A percentile compares a stretch with the other conserved stretches of the same genome.
Evolutionary conservation across 2,797 vertebrate species (phyloP).

Genomic region (Nannoperca australis): DNA sequence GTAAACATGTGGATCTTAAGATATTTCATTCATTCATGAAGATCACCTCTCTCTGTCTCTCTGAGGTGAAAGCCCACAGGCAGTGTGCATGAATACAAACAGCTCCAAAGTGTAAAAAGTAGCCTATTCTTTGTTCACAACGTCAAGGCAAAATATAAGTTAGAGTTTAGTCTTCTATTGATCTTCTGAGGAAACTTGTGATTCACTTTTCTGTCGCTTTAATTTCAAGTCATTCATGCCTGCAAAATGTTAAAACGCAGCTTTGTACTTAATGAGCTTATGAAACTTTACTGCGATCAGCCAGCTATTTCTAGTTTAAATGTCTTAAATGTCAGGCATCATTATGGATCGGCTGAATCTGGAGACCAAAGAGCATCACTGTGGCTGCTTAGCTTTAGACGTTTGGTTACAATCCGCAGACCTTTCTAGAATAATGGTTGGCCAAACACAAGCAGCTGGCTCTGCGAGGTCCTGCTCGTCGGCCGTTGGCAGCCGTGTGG

Average conservation of each 20-base stretch:
- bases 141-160: conserved; percentile 40
- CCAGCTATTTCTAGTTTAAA: conserved; percentile 31
- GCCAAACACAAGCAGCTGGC: conserved; percentile 19
- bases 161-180: conserved; percentile 47
- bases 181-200: conserved; percentile 34
- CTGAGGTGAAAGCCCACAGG: conserved; percentile 56
- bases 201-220: neutral
- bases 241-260: conserved; percentile 43
- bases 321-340: conserved; percentile 46
- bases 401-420: conserved; percentile 37
- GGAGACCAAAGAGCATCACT: conserved; percentile 35
- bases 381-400: conserved; percentile 38
- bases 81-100: conserved; percentile 62
- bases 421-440: conserved; percentile 31
- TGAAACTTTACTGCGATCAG: conserved; percentile 33
- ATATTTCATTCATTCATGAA: conserved; percentile 74
- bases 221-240: conserved; percentile 26
- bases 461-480: conserved; percentile 47
- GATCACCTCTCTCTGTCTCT: conserved; percentile 59
- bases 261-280: conserved; percentile 45
- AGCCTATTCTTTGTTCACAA: conserved; percentile 32
- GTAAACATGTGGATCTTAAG: conserved; percentile 79
- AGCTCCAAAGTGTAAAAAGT: conserved; percentile 26
- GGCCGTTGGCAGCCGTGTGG: conserved; percentile 51
- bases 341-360: conserved; percentile 48